phyloP scores from a whole-genome alignment of 2,888 invertebrate genomes.

The Eretmocerus hayati region DNA sequence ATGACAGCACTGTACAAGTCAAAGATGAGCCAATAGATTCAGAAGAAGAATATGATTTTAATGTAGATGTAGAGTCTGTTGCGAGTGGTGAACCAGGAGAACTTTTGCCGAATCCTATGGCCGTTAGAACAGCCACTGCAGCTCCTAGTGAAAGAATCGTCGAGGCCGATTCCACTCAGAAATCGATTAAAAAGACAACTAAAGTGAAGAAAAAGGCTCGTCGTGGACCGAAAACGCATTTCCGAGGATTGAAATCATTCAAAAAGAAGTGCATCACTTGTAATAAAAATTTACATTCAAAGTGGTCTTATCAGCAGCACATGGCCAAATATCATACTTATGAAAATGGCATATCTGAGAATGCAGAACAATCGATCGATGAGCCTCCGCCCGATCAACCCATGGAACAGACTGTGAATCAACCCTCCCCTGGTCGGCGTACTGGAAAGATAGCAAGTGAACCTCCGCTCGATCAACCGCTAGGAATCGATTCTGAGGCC shows the following conservation, averaged over 20 bases:
- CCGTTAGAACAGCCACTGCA: conserved; percentile 21
- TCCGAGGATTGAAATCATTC: conserved; percentile 32
- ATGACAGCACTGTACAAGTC: conserved; percentile 4
- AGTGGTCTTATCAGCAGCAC: conserved; percentile 36
- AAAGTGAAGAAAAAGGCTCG: conserved; percentile 30
- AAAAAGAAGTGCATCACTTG: conserved; percentile 39
- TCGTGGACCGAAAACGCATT: conserved; percentile 38
- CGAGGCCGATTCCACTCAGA: conserved; percentile 40
- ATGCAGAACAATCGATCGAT: background rate
- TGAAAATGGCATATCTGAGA: background rate
- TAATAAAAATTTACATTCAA: conserved; percentile 40
- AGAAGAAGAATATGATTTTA: conserved; percentile 33
- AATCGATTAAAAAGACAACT: conserved; percentile 18
- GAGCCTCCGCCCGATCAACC: background rate
- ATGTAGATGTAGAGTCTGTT: conserved; percentile 32
- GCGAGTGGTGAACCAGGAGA: conserved; percentile 23
- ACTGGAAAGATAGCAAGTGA: conserved; percentile 3
- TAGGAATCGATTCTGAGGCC: too few relatives aligned
- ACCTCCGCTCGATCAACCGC: conserved; percentile 1
- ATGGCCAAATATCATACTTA: conserved; percentile 39
- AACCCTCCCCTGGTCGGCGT: conserved; percentile 1
- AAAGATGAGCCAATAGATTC: conserved; percentile 48
- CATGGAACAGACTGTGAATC: conserved; percentile 5
- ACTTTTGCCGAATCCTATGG: conserved; percentile 36
- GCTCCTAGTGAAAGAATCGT: conserved; percentile 31